phyloP scores from a whole-genome alignment of 1,140 invertebrate species.

The Tetramorium alpestre region DNA sequence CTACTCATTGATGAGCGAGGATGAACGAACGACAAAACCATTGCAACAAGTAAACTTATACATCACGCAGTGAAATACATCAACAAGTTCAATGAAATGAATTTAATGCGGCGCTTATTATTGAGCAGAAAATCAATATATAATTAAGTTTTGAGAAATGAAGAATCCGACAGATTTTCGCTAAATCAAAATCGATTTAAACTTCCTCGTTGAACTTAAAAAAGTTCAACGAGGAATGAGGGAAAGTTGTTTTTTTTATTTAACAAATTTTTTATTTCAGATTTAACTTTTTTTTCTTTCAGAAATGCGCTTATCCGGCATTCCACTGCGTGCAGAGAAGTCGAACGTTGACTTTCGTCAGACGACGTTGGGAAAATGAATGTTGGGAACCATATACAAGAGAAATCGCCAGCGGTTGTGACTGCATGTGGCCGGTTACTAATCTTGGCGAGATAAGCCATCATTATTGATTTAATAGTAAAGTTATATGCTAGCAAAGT shows the following conservation, averaged over 20 bases:
- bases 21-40: slow-evolving; percentile 9
- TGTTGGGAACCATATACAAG: slow-evolving; percentile 84
- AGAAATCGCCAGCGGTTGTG: slow-evolving; percentile 82
- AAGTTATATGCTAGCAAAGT: slow-evolving; percentile 13
- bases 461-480: slow-evolving; percentile 71
- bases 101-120: not conserved
- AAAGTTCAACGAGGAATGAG: not conserved
- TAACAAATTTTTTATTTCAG: not conserved
- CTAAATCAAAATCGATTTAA: not conserved
- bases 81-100: not conserved
- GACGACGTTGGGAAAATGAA: slow-evolving; percentile 79
- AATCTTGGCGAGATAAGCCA: slow-evolving; percentile 77
- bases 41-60: slow-evolving; percentile 71
- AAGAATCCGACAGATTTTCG: not conserved
- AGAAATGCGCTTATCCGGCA: slow-evolving; percentile 83
- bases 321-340: slow-evolving; percentile 84
- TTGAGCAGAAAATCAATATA: not conserved
- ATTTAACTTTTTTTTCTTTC: slow-evolving; percentile 52
- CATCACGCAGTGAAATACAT: not conserved
- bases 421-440: slow-evolving; percentile 85
- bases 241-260: not conserved
- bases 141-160: not conserved
- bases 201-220: no score
- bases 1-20: slow-evolving; percentile 52
- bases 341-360: slow-evolving; percentile 77